Percentiles rank a stretch among this genome's conserved stretches.
phyloP scores from a whole-genome alignment of 2,888 invertebrate genomes.

The Drosophila planitibia region DNA sequence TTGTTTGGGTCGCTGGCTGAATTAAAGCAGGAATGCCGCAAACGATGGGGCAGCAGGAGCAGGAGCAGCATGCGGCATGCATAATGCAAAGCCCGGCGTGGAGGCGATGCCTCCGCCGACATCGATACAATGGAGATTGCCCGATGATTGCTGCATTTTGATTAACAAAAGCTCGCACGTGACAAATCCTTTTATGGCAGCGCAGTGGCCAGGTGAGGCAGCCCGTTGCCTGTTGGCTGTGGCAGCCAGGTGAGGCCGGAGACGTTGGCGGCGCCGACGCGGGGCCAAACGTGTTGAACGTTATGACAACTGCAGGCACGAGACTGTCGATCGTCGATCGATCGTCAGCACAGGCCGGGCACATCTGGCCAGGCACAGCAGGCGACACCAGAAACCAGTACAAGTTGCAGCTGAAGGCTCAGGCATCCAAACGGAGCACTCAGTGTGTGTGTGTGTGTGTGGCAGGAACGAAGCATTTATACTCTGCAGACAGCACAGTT shows the following conservation, averaged over 20 bases:
- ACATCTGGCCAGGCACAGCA: conserved; percentile 70
- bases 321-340: conserved; percentile 53
- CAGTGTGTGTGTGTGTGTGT: not conserved
- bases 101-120: conserved; percentile 53
- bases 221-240: not conserved
- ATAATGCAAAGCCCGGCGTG: conserved; percentile 62
- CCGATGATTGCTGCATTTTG: conserved; percentile 84
- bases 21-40: conserved; percentile 82
- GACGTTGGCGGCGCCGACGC: conserved; percentile 37
- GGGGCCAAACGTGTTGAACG: conserved; percentile 80
- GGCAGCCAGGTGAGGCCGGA: not conserved
- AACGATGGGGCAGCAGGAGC: conserved; percentile 15
- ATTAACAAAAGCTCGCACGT: conserved; percentile 85
- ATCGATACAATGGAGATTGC: conserved; percentile 76
- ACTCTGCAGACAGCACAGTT: conserved; percentile 29
- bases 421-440: conserved; percentile 11
- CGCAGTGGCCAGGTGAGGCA: conserved; percentile 43
- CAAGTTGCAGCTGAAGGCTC: conserved; percentile 39
- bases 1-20: conserved; percentile 76
- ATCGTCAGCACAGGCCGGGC: conserved; percentile 27
- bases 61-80: conserved; percentile 62
- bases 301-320: conserved; percentile 81
- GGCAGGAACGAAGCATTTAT: conserved; percentile 44
- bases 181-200: conserved; percentile 85
- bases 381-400: conserved; percentile 53